Base-by-base conservation (phyloP, 2,113 vertebrate species). In the Chlamydotis undulata region DNA sequence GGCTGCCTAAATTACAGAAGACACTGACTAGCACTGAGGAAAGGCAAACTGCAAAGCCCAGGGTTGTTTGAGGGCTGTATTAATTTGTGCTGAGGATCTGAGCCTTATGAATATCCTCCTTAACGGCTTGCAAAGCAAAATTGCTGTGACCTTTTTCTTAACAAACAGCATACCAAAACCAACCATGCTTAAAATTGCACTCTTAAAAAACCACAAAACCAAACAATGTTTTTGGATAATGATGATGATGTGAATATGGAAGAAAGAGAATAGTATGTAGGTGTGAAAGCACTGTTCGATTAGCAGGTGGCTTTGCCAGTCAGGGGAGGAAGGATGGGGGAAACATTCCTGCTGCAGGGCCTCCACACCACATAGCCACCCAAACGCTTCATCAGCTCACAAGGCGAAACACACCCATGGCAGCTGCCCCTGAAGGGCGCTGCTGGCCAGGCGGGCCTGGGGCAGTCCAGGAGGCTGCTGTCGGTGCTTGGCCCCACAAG, bases 111-210 rank as follows among this genome's bases (percentile, higher is more conserved):
- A 71, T 31, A 25, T 57, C 28, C 43, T 91, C 47, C 63, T 78
- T 74, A 76, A 64, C 12, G 19, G 24, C 60, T 91, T 65, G 31
- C 56, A 53, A 82, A 83, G 43, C 73, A 85, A 56, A 93, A 77
- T 33, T 4, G 0, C 24, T 41, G 67, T 83, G 69, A 93, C 69
- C 53, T 97, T 95, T 94, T 76, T 79, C 43, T 83, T 77, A 84
- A 77, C 26, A 85, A 91, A 71, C 55, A 89, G 29, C 39, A 56
- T 22, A 43, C 17, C 28, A 80, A 95, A 82, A 3, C 50, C 60
- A 95, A 18, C 39, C 73, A 15, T 56, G 69, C 87, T 96, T 87
- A 67, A 95, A 96, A 90, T 68, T 84, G 61, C 17, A 22, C 22
- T 86, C 55, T 65, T 41, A 37, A 70, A 89, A 83, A 90, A 25